Evolutionary conservation across 2,888 invertebrate genomes (phyloP).

Genomic region (Tipula helvola): DNA sequence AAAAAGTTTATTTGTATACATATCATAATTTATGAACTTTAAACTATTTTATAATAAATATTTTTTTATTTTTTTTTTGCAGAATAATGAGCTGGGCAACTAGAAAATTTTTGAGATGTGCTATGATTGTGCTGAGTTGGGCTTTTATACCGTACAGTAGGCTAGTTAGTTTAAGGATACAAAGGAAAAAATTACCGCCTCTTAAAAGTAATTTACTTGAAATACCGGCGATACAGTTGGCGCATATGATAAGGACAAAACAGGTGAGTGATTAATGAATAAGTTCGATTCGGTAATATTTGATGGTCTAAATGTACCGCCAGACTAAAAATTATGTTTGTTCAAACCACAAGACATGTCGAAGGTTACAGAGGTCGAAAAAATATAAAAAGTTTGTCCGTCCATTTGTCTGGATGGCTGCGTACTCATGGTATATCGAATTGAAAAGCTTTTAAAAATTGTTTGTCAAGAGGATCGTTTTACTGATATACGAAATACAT

Average conservation of each 20-base stretch:
- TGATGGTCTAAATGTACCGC: too few species aligned
- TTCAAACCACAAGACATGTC: too few species aligned
- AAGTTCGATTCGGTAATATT: too few species aligned
- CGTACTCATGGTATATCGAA: too few species aligned
- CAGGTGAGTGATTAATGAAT: slow-evolving; percentile 39
- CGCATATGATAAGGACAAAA: slow-evolving; percentile 56
- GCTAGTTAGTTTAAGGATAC: slow-evolving; percentile 39
- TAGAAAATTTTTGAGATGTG: slow-evolving; percentile 45
- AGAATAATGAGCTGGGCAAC: slow-evolving; percentile 47
- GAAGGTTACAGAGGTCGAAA: too few species aligned
- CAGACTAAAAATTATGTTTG: too few species aligned
- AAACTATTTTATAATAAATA: neutral
- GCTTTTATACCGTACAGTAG: slow-evolving; percentile 41
- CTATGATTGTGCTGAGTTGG: slow-evolving; percentile 45
- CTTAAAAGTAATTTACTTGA: slow-evolving; percentile 53
- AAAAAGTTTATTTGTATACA: too few species aligned
- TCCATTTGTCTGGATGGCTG: too few species aligned
- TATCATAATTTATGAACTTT: slow-evolving; percentile 12
- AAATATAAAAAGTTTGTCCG: too few species aligned
- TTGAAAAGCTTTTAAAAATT: too few species aligned
- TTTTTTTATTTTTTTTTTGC: slow-evolving; percentile 35
- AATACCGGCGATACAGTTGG: slow-evolving; percentile 54
- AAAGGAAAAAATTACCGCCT: slow-evolving; percentile 48
- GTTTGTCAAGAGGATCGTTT: too few species aligned
- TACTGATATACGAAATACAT: too few species aligned